Evolutionary conservation across 2,113 vertebrate species (phyloP), one percentile per base, ranked within the genome.

Genomic region (Raphicerus campestris): DNA sequence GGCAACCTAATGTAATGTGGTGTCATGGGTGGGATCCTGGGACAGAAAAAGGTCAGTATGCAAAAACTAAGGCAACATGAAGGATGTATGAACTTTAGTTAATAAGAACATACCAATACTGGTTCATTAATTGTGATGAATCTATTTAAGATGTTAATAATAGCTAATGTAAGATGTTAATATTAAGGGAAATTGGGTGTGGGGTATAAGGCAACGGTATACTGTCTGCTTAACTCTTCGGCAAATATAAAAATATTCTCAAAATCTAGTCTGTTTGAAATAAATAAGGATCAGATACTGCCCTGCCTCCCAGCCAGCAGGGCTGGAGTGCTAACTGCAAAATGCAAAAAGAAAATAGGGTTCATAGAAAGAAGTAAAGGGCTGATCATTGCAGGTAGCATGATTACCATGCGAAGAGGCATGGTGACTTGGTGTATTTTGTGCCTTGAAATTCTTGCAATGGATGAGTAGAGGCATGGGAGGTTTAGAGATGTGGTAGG

Each of bases 251-350:
- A 87, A 75, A n/a, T 30, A 0, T 91, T 39, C 77, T 53, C 2
- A 39, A 61, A 45, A 73, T 83, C 90, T 42, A 70, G 55, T 51
- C 26, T 32, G 85, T 58, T 86, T 77, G 49, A 75, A 96, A 24
- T 87, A 32, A 80, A 73, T 42, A 58, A 56, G 63, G 32, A 83
- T 35, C 9, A 78, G 20, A 82, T 77, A 17, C 4, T 16, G 9
- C 47, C 39, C 11, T 42, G 11, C 66, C n/a, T 32, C 77, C 3
- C 22, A 55, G 55, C 4, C 47, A 91, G 24, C 16, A 88, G 26
- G 49, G 28, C 56, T 70, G 28, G 42, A 85, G 49, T 83, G 39
- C 45, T 51, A n/a, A 92, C n/a, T 63, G 16, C 15, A 88, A 75
- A 94, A 9, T 24, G 39, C 39, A 77, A 45, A 77, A 28, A 45